Evolutionary conservation across 2,888 invertebrate species (phyloP), one percentile per base, ranked within the genome.

Genomic region (Unio delphinus): DNA sequence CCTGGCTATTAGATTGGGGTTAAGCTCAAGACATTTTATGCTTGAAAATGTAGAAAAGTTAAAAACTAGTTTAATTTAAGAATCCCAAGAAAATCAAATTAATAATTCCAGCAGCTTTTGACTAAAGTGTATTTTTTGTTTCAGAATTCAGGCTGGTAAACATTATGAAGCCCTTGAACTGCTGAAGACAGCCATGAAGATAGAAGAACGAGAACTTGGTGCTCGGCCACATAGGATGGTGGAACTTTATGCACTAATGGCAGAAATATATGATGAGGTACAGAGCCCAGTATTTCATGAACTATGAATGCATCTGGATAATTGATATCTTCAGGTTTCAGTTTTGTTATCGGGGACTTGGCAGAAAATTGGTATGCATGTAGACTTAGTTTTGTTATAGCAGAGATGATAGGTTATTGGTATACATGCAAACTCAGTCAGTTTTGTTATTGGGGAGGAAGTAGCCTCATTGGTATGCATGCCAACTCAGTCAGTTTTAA

Each of bases 211-310:
- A 64, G 88, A 89, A 67, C 80, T 88, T 54, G 89, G 88, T 15
- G 87, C 86, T 18, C 72, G 88, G 62, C 80, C 86, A 26, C 88
- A 89, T 68, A 77, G 87, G 62, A 87, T 89, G 88, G 89, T 88
- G 55, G 89, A 88, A 68, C 77, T 89, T n/a, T 87, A 85, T 75
- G 85, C 87, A 17, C 82, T 88, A 4, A 88, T 89, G 87, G 84
- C 88, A 18, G 88, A 88, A 72, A 88, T 89, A 34, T 88, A 88
- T 78, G 89, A 89, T 81, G 88, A 88, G 84, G 89, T 88, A 64
- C 45, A 15, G 11, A 45, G 45, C 15, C 15, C 68, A 66, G 18
- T 30, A 23, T 45, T 3, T 45, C 15, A 11, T 45, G 54, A 60
- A 8, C 23, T 60, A n/a, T 23, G 23, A 30, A 20, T 28, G 20